Evolutionary conservation across 2,113 vertebrate genomes (phyloP).

Genomic region (Alethe diademata): DNA sequence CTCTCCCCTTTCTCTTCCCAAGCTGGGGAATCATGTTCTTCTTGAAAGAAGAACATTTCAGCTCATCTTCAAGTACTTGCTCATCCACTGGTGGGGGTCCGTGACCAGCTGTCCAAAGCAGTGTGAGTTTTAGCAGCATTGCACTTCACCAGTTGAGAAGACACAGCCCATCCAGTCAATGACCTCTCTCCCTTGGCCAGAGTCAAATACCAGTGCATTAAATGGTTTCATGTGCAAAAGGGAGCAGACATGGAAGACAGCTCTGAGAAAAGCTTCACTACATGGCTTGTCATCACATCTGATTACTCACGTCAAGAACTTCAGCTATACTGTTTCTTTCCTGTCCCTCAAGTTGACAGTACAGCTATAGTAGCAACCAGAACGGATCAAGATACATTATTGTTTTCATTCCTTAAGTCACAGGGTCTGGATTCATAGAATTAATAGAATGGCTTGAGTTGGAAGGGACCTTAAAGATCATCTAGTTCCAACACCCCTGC

Average conservation of each 20-base stretch:
- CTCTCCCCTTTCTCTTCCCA: neutral
- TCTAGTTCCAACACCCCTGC: neutral
- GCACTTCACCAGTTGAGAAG: neutral
- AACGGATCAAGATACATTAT: neutral
- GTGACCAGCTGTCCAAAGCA: neutral
- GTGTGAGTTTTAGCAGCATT: neutral
- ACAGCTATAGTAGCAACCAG: neutral
- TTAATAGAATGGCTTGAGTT: neutral
- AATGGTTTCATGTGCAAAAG: neutral
- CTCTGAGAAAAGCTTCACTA: neutral
- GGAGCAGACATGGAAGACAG: neutral
- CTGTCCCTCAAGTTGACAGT: neutral
- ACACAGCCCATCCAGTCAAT: neutral
- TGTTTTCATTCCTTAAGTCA: neutral
- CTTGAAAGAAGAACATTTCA: neutral
- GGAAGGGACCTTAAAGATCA: neutral
- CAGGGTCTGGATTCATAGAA: neutral
- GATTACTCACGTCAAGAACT: neutral
- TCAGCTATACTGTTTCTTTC: neutral
- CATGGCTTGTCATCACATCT: neutral
- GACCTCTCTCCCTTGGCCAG: neutral
- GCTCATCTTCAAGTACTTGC: neutral
- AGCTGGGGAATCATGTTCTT: accelerated
- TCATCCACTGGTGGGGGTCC: accelerated
- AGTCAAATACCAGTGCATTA: neutral